phyloP scores from a whole-genome alignment of 1,140 invertebrate species.

The Sesamia nonagrioides region DNA sequence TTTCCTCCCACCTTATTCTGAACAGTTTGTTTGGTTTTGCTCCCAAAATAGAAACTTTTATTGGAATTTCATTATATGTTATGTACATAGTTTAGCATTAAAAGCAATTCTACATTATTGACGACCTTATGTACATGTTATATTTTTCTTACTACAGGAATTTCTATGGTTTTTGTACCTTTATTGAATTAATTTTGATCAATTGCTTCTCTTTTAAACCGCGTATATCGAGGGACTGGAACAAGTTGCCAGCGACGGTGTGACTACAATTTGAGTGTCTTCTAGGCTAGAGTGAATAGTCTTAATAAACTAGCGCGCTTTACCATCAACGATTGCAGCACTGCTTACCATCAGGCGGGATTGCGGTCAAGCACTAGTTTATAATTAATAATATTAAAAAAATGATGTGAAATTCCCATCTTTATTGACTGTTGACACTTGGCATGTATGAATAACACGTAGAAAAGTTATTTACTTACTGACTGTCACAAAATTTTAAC shows the following conservation, averaged over 20 bases:
- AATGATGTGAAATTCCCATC: background rate
- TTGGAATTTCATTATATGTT: background rate
- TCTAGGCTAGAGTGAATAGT: too few relatives aligned
- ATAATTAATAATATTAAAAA: background rate
- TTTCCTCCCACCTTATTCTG: too few relatives aligned
- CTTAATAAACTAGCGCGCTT: too few relatives aligned
- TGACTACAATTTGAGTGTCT: too few relatives aligned
- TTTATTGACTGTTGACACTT: background rate
- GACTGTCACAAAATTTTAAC: background rate
- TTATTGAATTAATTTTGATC: slow-evolving; percentile 33
- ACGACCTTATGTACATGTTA: background rate
- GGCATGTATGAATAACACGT: background rate
- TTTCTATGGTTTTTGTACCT: slow-evolving; percentile 20
- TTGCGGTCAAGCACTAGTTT: background rate
- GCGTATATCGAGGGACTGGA: background rate
- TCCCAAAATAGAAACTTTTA: background rate
- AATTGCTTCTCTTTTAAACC: slow-evolving; percentile 22
- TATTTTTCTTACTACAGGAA: slow-evolving; percentile 23
- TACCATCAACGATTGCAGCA: too few relatives aligned
- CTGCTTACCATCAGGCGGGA: too few relatives aligned
- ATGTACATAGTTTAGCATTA: background rate
- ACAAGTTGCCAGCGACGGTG: too few relatives aligned
- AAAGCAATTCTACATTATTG: slow-evolving; percentile 1
- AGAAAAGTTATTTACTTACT: background rate
- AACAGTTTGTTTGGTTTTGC: background rate